A percentile compares a stretch with the other conserved stretches of the same genome.
phyloP scores from a whole-genome alignment of 2,888 invertebrate species.

The Calliphora vomitoria region DNA sequence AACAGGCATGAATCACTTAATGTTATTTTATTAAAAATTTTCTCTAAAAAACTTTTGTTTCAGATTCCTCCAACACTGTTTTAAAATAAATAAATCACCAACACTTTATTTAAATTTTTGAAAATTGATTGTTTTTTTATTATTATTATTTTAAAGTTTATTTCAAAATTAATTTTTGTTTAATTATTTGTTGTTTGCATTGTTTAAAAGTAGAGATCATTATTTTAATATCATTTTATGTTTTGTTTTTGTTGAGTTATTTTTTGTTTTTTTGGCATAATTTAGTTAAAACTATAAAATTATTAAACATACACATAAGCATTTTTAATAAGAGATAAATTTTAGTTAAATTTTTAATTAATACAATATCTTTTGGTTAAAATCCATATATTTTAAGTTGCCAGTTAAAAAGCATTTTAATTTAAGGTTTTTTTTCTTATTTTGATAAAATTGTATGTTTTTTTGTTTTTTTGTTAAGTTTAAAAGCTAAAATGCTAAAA shows the following conservation, averaged over 20 bases:
- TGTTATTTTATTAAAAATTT: too few relatives aligned
- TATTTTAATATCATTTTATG: conserved; percentile 24
- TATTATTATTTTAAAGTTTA: conserved; percentile 7
- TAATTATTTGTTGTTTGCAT: conserved; percentile 36
- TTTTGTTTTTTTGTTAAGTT: conserved; percentile 40
- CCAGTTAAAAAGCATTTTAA: conserved; percentile 44
- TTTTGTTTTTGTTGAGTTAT: conserved; percentile 15
- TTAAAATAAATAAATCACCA: too few relatives aligned
- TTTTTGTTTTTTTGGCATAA: conserved; percentile 61
- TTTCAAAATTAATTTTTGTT: conserved; percentile 33
- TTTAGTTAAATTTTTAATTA: conserved; percentile 23
- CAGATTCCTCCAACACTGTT: too few relatives aligned
- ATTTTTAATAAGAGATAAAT: conserved; percentile 39
- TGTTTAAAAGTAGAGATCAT: conserved; percentile 64
- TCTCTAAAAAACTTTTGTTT: too few relatives aligned
- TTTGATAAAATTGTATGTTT: conserved; percentile 24
- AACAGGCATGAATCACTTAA: too few relatives aligned
- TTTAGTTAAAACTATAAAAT: conserved; percentile 65
- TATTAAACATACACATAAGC: conserved; percentile 63
- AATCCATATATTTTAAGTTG: conserved; percentile 10
- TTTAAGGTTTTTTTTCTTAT: neutral
- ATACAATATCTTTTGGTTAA: conserved; percentile 18
- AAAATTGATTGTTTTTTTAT: conserved; percentile 49
- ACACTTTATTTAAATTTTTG: neutral
- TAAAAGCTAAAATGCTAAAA: conserved; percentile 72